Base-by-base conservation (phyloP, 2,888 invertebrate genomes). In the Aleiodes testaceus region DNA sequence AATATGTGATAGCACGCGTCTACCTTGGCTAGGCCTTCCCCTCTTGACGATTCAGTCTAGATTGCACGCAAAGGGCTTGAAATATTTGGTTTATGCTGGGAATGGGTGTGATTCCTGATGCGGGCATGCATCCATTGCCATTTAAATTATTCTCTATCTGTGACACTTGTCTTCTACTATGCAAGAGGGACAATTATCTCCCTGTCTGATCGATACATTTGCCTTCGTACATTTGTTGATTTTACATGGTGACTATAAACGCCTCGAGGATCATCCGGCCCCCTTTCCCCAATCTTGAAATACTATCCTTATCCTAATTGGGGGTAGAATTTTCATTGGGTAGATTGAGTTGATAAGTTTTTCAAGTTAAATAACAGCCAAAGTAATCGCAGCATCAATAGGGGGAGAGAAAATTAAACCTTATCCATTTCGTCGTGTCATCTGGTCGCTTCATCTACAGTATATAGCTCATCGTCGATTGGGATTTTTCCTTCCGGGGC, bases 71-170 rank as follows among this genome's bases (percentile, higher is more conserved):
- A 59, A 53, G 59, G 59, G 36, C 42, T 18, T 59, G 59, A 42
- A 59, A 59, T 59, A 59, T 59, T 59, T 59, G 64, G 66, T 61
- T 42, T 47, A 66, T 65, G 49, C 16, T 52, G 52, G 61, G 63
- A 36, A 42, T 14, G 59, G 59, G 59, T 42, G 59, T 59, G 59
- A 59, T 59, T 59, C 5, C 14, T 59, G 59, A 59, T 59, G 59
- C 36, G 59, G 59, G 59, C 16, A 26, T 53, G 59, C 59, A 59
- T 16, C 36, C 59, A 55, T 71, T 66, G 70, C 61, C 71, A 71
- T 71, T 66, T 71, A 71, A 71, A 71, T 71, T 71, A 71, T 71
- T 71, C 71, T 59, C 59, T 71, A 71, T 71, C 71, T 71, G 47
- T 61, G 63, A 71, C 71, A 71, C 71, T 71, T 71, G 71, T 71